Evolutionary conservation across 2,113 vertebrate genomes (phyloP).

Genomic region (Pteropus alecto): DNA sequence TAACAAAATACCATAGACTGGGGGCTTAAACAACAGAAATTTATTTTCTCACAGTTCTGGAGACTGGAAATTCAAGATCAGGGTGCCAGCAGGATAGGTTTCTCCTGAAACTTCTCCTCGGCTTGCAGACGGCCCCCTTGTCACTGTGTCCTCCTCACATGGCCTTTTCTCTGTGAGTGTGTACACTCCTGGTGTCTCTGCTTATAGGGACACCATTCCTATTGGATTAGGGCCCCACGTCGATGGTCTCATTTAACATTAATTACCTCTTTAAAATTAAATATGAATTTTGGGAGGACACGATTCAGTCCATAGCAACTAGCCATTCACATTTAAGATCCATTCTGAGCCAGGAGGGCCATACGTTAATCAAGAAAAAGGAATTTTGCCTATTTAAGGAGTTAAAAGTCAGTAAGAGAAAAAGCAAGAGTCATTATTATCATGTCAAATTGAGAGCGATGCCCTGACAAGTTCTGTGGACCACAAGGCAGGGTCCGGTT

Average conservation of each 20-base stretch:
- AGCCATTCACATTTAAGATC: background rate
- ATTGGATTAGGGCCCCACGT: background rate
- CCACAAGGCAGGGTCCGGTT: background rate
- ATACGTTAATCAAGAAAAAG: background rate
- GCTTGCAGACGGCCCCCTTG: background rate
- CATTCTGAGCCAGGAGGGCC: background rate
- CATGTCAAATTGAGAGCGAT: background rate
- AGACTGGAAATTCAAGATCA: background rate
- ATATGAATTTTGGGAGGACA: background rate
- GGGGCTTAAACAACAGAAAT: background rate
- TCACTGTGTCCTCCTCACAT: background rate
- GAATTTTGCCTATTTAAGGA: background rate
- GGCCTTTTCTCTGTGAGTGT: background rate
- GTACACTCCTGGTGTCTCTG: background rate
- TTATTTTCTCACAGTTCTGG: background rate
- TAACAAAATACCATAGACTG: background rate
- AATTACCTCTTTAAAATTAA: background rate
- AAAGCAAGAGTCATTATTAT: background rate
- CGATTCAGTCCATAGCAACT: background rate
- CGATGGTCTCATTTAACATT: background rate
- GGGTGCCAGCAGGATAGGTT: background rate
- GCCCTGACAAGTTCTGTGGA: background rate
- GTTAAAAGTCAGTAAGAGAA: background rate
- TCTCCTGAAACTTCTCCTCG: background rate
- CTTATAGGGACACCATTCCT: background rate